Conservation (phyloP, 1,140 invertebrate genomes). For the Pseudobourletiella spinata region DNA sequence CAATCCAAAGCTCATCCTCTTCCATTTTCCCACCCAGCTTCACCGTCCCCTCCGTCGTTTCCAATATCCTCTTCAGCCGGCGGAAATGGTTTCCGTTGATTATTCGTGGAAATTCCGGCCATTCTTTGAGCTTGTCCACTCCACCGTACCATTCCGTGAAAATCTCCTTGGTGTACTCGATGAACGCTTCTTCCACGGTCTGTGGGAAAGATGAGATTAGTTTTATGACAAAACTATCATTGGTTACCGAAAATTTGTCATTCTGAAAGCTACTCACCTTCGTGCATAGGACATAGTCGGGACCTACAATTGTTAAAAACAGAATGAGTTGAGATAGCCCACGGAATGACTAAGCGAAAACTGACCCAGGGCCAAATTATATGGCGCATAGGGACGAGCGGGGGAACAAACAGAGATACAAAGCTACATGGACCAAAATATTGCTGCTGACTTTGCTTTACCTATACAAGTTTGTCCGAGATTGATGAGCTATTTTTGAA, state of each 20-base stretch:
- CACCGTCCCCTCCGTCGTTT: conserved; percentile 25
- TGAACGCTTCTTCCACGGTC: neutral
- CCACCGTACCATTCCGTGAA: conserved; percentile 49
- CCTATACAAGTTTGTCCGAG: too few species aligned
- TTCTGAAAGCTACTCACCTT: too few species aligned
- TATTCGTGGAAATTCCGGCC: conserved; percentile 65
- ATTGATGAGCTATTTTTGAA: too few species aligned
- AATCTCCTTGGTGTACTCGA: neutral
- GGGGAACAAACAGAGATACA: too few species aligned
- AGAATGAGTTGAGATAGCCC: too few species aligned
- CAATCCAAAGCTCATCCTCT: conserved; percentile 21
- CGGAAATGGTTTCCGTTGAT: conserved; percentile 71
- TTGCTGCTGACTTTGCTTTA: too few species aligned
- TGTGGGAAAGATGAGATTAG: neutral
- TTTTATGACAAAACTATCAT: neutral
- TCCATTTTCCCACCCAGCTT: conserved; percentile 43
- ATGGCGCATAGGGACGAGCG: too few species aligned
- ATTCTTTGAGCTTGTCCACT: conserved; percentile 41
- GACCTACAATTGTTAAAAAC: too few species aligned
- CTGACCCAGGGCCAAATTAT: too few species aligned
- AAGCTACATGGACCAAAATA: too few species aligned
- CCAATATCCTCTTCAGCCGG: conserved; percentile 25
- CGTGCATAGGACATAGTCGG: too few species aligned
- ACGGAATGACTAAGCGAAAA: too few species aligned
- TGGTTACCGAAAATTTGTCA: neutral